These are phyloP conservation scores for Tinea pellionella DNA, from an alignment of 2,888 invertebrate species.

Conservation along the genomic window DNA sequence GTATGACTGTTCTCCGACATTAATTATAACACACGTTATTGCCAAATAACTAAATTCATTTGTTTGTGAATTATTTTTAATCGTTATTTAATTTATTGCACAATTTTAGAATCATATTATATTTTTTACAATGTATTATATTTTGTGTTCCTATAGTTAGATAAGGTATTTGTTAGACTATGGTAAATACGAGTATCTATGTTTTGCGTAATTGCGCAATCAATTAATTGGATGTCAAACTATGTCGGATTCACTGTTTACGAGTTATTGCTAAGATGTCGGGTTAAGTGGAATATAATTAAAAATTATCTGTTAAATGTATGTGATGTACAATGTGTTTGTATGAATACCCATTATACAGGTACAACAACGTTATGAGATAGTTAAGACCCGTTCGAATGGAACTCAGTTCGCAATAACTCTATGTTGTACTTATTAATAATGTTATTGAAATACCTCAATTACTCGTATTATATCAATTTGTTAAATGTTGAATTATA, in stretches of 20 bases:
- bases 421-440: too few relatives aligned
- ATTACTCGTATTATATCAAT: too few relatives aligned
- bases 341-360: not conserved
- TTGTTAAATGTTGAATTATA: too few relatives aligned
- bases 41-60: constrained; percentile 3
- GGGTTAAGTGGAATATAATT: not conserved
- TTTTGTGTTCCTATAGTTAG: not conserved
- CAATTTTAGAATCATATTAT: constrained; percentile 1
- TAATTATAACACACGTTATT: constrained; percentile 8
- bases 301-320: not conserved
- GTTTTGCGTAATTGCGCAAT: not conserved
- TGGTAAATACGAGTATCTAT: not conserved
- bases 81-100: constrained; percentile 5
- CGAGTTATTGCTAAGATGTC: not conserved
- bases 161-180: not conserved
- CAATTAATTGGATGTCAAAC: not conserved
- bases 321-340: not conserved
- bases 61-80: constrained; percentile 1
- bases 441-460: too few relatives aligned
- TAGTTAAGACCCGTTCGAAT: not conserved
- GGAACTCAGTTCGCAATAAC: too few relatives aligned
- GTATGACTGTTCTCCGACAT: constrained; percentile 11
- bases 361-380: not conserved
- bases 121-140: constrained; percentile 7
- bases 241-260: not conserved